A percentile compares a stretch with the other conserved stretches of the same genome.
Conservation (phyloP, 2,113 vertebrate genomes). For the Mastomys natalensis region DNA sequence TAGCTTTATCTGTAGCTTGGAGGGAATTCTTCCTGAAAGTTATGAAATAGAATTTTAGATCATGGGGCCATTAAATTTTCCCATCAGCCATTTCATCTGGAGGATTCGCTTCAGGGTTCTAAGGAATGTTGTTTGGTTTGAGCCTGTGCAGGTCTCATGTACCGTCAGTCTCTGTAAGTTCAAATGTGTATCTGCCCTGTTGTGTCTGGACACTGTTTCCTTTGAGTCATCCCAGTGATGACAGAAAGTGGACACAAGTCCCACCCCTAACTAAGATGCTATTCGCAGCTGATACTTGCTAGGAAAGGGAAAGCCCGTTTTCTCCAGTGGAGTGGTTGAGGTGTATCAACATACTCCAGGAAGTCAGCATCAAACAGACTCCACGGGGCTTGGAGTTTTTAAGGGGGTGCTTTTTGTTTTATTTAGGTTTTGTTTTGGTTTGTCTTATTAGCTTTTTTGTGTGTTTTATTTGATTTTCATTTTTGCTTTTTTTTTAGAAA, state of each 20-base stretch:
- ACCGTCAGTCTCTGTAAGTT: background rate
- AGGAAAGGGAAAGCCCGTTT: background rate
- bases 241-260: background rate
- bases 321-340: background rate
- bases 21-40: conserved; percentile 54
- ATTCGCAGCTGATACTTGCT: background rate
- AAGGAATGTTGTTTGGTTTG: background rate
- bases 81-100: conserved; percentile 37
- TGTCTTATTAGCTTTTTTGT: background rate
- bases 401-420: background rate
- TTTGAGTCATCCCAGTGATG: background rate
- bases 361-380: background rate
- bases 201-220: background rate
- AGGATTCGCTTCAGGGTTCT: conserved; percentile 64
- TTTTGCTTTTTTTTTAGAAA: background rate
- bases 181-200: background rate
- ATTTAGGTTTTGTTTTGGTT: background rate
- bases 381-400: background rate
- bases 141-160: background rate
- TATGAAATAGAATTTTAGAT: conserved; percentile 57
- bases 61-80: conserved; percentile 36
- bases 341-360: background rate
- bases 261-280: background rate
- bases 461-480: background rate
- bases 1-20: background rate